These are phyloP conservation scores for Sterrhoptilus dennistouni DNA, from an alignment of 2,113 vertebrate genomes.

Conservation along the genomic window DNA sequence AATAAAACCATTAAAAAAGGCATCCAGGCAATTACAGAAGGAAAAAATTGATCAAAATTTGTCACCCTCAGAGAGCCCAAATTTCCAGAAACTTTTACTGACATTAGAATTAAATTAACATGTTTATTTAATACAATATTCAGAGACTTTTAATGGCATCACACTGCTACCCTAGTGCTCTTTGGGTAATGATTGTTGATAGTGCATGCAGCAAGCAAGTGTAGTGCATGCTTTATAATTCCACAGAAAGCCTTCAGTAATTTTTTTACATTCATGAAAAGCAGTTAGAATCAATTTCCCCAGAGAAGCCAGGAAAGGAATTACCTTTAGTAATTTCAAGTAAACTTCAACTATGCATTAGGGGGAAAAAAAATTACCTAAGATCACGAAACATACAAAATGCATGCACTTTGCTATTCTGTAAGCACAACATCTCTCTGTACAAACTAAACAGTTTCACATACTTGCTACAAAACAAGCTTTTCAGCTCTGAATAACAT, in stretches of 20 bases:
- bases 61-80: neutral
- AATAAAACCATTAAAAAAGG: neutral
- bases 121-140: neutral
- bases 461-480: neutral
- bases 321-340: neutral
- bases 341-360: neutral
- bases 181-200: neutral
- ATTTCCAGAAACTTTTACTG: neutral
- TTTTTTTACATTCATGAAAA: neutral
- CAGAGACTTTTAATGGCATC: neutral
- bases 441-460: neutral
- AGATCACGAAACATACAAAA: neutral
- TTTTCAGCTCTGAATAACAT: neutral
- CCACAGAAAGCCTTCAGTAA: neutral
- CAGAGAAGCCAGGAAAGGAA: neutral
- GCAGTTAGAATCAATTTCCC: neutral
- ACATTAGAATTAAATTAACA: neutral
- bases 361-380: neutral
- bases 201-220: neutral
- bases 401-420: neutral
- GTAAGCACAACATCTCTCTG: neutral
- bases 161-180: neutral
- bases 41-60: neutral
- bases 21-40: neutral
- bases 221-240: neutral